Percentiles rank a stretch among this genome's conserved stretches.
These are phyloP conservation scores for Leptinotarsa haldemani DNA, from an alignment of 2,888 invertebrate genomes.

Conservation along the genomic window DNA sequence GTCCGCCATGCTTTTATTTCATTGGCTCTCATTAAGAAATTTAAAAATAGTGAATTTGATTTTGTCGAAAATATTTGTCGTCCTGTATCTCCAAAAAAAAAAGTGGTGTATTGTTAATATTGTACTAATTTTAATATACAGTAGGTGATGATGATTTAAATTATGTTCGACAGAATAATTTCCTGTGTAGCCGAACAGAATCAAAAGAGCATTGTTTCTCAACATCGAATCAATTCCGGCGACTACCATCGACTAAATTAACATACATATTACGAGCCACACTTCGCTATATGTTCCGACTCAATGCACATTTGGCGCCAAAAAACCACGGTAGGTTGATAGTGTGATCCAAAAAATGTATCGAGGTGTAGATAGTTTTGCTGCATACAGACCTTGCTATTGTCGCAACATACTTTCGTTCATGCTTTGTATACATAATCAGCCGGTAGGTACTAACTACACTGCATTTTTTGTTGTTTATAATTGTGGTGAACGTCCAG, in stretches of 20 bases:
- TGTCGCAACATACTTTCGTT: conserved; percentile 58
- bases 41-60: no score
- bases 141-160: no score
- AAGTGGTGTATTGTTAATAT: no score
- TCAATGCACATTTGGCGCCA: conserved; percentile 50
- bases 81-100: no score
- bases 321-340: conserved; percentile 50
- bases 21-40: no score
- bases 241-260: conserved; percentile 23
- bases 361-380: conserved; percentile 36
- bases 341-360: conserved; percentile 46
- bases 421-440: conserved; percentile 57
- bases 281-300: conserved; percentile 44
- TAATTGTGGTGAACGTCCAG: conserved; percentile 58
- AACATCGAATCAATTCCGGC: not conserved
- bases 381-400: conserved; percentile 54
- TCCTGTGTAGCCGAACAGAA: not conserved
- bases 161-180: not conserved
- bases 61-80: no score
- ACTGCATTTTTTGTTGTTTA: conserved; percentile 48
- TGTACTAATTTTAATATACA: no score
- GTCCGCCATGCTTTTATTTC: no score
- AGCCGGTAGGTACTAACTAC: conserved; percentile 45
- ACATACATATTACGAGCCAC: conserved; percentile 25
- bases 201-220: not conserved